Base-by-base conservation (phyloP, 2,797 vertebrate genomes). In the Chelmon rostratus region DNA sequence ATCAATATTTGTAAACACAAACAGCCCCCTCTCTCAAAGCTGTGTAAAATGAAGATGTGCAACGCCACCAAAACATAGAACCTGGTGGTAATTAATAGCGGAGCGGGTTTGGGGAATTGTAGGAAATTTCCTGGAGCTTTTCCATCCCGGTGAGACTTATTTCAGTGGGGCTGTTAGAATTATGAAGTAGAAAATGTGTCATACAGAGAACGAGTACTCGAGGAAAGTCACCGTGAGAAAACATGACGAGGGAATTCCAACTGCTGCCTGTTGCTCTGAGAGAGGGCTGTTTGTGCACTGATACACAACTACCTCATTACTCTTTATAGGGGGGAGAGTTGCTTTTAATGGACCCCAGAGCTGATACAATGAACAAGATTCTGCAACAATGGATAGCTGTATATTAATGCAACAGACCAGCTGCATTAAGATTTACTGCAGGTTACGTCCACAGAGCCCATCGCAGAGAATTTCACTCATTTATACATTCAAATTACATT, bases 91-190 rank as follows among this genome's bases (percentile, higher is more conserved):
- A 80, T 78, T 64, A 68, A 72, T 42, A 74, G 42, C 57, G 46
- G 42, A 76, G 25, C 33, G 47, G 37, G 37, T 63, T 73, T 66
- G 28, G 66, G 72, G 61, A 72, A 56, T 66, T n/a, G 42, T 33
- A 8, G 2, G 31, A 61, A 57, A 21, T 73, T 90, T 85, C 77
- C 68, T 25, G 79, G 53, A 82, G 78, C 68, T 72, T 76, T 65
- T 31, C 18, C 25, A 47, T 77, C 47, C 64, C 67, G 42, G 37
- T 38, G 78, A 87, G 82, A 82, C 42, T 25, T 64, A 21, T 63
- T 64, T 73, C 31, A 79, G 31, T 3, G 4, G 12, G 68, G 73
- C 67, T 83, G 52, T 82, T 74, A 8, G 13, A 73, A 62, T 68
- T 67, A 63, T 52, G 35, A 76, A 70, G 67, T 8, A 15, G 25